Evolutionary conservation across 2,888 invertebrate species (phyloP).

Genomic region (Agrotis segetum): DNA sequence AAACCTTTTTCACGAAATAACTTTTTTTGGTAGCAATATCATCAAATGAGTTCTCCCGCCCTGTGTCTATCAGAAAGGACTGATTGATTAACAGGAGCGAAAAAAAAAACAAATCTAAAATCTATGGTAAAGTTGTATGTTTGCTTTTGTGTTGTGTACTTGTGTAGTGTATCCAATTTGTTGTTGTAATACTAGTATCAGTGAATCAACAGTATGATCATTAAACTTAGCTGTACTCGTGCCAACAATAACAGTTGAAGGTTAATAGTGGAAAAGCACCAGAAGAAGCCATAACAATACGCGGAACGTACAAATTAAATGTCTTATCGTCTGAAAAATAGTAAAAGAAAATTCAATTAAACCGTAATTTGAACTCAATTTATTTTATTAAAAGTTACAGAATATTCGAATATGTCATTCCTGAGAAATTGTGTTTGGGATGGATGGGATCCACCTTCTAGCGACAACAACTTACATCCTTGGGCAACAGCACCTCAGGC

Average conservation of each 20-base stretch:
- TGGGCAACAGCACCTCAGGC: too few species aligned
- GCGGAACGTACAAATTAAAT: slow-evolving; percentile 29
- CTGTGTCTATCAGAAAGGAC: too few species aligned
- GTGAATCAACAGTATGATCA: not conserved
- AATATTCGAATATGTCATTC: too few species aligned
- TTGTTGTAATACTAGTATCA: not conserved
- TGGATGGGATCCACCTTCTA: too few species aligned
- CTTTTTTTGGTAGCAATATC: too few species aligned
- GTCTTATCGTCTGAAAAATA: slow-evolving; percentile 34
- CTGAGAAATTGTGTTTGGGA: too few species aligned
- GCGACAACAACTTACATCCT: too few species aligned
- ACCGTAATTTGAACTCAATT: slow-evolving; percentile 2
- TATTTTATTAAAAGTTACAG: too few species aligned
- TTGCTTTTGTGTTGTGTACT: not conserved
- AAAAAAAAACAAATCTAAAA: too few species aligned
- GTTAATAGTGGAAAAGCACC: slow-evolving; percentile 42
- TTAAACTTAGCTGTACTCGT: slow-evolving; percentile 29
- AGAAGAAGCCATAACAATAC: slow-evolving; percentile 48
- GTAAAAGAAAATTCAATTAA: slow-evolving; percentile 18
- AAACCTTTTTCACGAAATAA: slow-evolving; percentile 11
- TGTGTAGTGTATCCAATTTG: slow-evolving; percentile 12
- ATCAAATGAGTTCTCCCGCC: too few species aligned
- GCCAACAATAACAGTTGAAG: slow-evolving; percentile 39
- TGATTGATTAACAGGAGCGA: too few species aligned
- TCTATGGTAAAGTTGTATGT: too few species aligned